Conservation (phyloP, 2,797 vertebrate species). For the Stomatorhinus walkeri region DNA sequence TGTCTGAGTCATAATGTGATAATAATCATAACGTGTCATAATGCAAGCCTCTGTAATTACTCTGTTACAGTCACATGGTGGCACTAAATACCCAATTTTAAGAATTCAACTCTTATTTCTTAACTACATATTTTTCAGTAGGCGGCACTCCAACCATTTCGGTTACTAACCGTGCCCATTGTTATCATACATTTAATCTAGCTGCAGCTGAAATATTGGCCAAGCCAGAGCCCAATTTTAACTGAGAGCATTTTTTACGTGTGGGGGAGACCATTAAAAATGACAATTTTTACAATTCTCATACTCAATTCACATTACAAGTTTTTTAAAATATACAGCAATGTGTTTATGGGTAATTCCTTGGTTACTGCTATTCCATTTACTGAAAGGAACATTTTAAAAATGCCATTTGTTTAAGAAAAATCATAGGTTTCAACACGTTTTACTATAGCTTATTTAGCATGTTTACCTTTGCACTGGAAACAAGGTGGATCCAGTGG, state of each 20-base stretch:
- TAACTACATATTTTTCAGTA: not conserved
- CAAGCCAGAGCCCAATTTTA: not conserved
- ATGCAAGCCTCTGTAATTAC: not conserved
- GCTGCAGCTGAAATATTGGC: not conserved
- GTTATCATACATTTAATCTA: not conserved
- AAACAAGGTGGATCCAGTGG: not conserved
- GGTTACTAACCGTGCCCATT: not conserved
- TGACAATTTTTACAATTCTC: not conserved
- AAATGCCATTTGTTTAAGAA: not conserved
- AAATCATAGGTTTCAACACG: not conserved
- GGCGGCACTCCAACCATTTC: not conserved
- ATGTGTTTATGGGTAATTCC: not conserved
- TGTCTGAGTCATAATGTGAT: not conserved
- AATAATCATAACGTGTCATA: not conserved
- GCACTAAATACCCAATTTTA: not conserved
- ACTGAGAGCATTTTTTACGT: not conserved
- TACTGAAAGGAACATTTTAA: not conserved
- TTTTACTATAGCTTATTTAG: not conserved
- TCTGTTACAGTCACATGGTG: not conserved
- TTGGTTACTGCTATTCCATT: not conserved
- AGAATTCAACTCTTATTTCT: not conserved
- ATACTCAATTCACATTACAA: not conserved
- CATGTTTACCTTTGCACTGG: not conserved
- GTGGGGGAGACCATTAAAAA: not conserved
- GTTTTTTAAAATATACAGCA: not conserved